Evolutionary conservation across 2,113 vertebrate genomes (phyloP).

Genomic region (Motacilla alba): DNA sequence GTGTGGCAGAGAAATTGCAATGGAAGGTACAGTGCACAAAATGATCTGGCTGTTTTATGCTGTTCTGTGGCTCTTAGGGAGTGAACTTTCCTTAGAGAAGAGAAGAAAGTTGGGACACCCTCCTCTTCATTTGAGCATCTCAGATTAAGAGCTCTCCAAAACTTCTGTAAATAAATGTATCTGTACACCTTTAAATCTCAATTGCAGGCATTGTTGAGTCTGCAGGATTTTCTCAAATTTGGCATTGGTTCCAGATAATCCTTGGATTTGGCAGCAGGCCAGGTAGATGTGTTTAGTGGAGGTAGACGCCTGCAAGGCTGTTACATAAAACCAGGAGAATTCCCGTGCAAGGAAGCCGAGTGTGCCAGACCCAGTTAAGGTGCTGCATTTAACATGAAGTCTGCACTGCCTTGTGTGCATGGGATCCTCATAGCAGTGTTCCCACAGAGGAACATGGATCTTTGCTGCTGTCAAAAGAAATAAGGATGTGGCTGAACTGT

Average conservation of each 20-base stretch:
- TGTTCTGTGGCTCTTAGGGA: neutral
- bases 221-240: neutral
- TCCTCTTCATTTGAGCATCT: neutral
- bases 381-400: neutral
- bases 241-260: neutral
- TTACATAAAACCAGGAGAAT: neutral
- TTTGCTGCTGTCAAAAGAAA: neutral
- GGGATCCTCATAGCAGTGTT: neutral
- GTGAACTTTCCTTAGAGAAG: neutral
- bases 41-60: neutral
- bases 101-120: neutral
- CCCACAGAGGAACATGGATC: neutral
- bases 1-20: neutral
- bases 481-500: rapidly evolving
- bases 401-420: neutral
- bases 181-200: neutral
- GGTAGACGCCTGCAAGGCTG: neutral
- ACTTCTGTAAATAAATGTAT: neutral
- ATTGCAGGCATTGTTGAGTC: rapidly evolving
- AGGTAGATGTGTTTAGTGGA: neutral
- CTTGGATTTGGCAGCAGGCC: neutral
- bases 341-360: neutral
- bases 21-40: neutral
- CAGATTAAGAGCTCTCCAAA: neutral
- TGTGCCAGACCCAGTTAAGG: neutral